These are phyloP conservation scores for Pentalonia nigronervosa DNA, from an alignment of 1,140 invertebrate species.

Conservation along the genomic window DNA sequence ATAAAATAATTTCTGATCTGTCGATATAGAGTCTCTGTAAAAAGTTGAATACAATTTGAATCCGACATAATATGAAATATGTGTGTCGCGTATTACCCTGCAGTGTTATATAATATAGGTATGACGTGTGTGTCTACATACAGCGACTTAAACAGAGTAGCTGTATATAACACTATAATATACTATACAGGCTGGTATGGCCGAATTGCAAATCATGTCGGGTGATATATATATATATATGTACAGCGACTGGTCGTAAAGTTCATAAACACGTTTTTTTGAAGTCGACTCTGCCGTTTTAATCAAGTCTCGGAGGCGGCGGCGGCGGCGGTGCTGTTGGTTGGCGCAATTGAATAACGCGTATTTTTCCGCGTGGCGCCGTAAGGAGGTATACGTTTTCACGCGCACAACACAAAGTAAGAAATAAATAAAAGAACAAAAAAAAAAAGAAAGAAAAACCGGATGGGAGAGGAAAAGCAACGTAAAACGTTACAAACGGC, in stretches of 20 bases:
- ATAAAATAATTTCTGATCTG: not conserved
- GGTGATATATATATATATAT: not conserved
- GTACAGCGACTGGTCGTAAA: conserved; percentile 20
- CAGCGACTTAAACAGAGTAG: not conserved
- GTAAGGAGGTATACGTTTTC: conserved; percentile 28
- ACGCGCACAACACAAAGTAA: conserved; percentile 24
- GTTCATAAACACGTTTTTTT: conserved; percentile 51
- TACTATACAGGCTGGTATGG: not conserved
- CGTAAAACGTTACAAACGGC: not conserved
- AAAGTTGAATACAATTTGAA: not conserved
- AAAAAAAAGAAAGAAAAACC: not conserved
- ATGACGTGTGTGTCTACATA: not conserved
- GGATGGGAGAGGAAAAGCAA: conserved; percentile 1
- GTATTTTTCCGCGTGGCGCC: not conserved
- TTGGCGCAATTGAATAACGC: conserved; percentile 53
- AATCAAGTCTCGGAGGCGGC: conserved; percentile 46
- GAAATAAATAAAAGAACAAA: conserved; percentile 41
- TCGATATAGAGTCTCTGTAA: no score
- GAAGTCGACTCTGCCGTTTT: conserved; percentile 30
- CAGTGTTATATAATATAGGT: no score
- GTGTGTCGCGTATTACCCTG: no score
- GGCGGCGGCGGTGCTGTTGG: not conserved
- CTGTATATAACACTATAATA: not conserved
- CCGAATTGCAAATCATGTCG: not conserved
- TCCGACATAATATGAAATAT: not conserved